phyloP scores from a whole-genome alignment of 2,888 invertebrate genomes.

The Apotomis betuletana region DNA sequence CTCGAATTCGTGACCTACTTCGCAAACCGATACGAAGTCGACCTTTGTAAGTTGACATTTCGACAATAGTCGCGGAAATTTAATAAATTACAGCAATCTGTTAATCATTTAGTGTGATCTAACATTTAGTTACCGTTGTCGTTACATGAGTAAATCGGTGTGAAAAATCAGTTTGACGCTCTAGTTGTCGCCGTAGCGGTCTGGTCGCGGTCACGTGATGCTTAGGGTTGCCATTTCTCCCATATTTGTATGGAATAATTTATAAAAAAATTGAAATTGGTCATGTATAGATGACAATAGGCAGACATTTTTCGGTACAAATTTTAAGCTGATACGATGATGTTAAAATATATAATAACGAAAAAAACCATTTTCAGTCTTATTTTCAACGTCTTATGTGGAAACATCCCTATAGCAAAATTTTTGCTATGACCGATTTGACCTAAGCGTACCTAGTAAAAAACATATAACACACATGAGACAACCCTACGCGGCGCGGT shows the following conservation, averaged over 20 bases:
- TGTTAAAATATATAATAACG: too few species aligned
- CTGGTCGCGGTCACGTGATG: conserved; percentile 52
- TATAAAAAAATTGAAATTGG: too few species aligned
- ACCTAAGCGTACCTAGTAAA: too few species aligned
- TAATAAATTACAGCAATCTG: conserved; percentile 37
- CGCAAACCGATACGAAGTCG: conserved; percentile 14
- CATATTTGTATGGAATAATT: background rate
- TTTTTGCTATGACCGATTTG: background rate
- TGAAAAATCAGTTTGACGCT: conserved; percentile 64
- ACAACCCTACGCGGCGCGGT: conserved; percentile 26
- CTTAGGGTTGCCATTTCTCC: conserved; percentile 11
- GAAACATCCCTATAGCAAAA: background rate
- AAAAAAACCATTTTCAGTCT: background rate
- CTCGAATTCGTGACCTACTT: conserved; percentile 34
- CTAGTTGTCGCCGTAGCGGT: conserved; percentile 54
- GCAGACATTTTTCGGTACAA: too few species aligned
- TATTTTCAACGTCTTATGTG: background rate
- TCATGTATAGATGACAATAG: too few species aligned
- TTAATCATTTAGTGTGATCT: conserved; percentile 40
- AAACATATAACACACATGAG: background rate
- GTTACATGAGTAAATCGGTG: conserved; percentile 49
- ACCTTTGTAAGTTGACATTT: conserved; percentile 40
- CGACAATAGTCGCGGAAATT: conserved; percentile 38
- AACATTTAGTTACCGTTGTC: conserved; percentile 41
- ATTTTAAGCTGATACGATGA: too few species aligned